These are phyloP conservation scores for Brachionus rotundiformis DNA, from an alignment of 1,140 invertebrate species.

Conservation along the genomic window DNA sequence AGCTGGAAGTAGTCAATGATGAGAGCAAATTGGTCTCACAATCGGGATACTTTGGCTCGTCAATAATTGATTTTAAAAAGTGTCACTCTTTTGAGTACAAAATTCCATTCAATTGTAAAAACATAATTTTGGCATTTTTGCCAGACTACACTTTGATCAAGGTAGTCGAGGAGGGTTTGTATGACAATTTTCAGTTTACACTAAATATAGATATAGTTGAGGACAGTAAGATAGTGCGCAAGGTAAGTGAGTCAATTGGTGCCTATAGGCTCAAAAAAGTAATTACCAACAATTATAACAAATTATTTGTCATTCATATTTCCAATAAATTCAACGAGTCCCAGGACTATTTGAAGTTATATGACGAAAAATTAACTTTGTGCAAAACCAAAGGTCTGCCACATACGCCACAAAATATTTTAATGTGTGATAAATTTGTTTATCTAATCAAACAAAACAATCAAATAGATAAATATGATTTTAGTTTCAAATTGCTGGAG, in stretches of 20 bases:
- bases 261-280: conserved; percentile 26
- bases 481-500: not conserved
- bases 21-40: not conserved
- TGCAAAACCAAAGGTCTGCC: not conserved
- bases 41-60: not conserved
- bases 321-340: conserved; percentile 19
- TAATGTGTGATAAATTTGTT: not conserved
- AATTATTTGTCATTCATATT: not conserved
- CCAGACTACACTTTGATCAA: not conserved
- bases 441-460: not conserved
- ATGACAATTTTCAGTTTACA: conserved; percentile 28
- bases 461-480: conserved; percentile 6
- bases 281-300: not conserved
- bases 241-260: conserved; percentile 23
- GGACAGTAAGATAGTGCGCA: not conserved
- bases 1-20: not conserved
- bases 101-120: conserved; percentile 43
- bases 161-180: not conserved
- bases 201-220: conserved; percentile 13
- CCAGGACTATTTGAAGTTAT: conserved; percentile 26
- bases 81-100: not conserved
- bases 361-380: conserved; percentile 25
- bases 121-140: not conserved
- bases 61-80: not conserved
- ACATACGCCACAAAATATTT: not conserved